Evolutionary conservation across 2,113 vertebrate genomes (phyloP).

Genomic region (Muntiacus muntjak): DNA sequence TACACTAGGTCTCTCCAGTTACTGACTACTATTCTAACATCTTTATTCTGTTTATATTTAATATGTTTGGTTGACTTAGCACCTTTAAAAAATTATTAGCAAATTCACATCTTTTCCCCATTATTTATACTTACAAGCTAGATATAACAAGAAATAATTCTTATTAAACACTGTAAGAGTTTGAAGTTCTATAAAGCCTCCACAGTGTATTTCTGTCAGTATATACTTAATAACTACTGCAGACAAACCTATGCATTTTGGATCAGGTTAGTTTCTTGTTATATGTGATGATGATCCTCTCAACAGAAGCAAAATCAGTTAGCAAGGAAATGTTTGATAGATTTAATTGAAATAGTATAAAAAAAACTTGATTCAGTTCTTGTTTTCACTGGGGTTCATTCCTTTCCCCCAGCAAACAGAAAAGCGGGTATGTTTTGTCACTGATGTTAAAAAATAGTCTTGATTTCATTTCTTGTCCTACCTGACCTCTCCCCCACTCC

Average conservation of each 20-base stretch:
- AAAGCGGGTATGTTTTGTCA: neutral
- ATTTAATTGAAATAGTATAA: neutral
- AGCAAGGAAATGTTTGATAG: neutral
- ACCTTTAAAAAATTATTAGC: neutral
- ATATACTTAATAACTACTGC: neutral
- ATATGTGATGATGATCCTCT: neutral
- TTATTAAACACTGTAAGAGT: neutral
- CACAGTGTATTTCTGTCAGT: neutral
- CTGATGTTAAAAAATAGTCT: neutral
- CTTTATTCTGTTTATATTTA: neutral
- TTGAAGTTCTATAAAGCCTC: neutral
- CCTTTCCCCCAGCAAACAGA: neutral
- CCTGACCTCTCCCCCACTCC: neutral
- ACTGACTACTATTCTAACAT: neutral
- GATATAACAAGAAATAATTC: neutral
- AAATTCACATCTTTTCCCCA: neutral
- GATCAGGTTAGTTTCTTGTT: neutral
- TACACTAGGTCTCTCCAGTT: neutral
- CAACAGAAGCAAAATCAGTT: neutral
- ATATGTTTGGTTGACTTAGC: neutral
- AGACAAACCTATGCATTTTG: neutral
- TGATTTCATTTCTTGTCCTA: constrained; percentile 23
- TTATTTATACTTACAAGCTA: neutral
- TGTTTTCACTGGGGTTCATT: neutral
- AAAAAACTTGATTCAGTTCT: neutral